Conservation (phyloP, 2,888 invertebrate species). For the Emesis russula region DNA sequence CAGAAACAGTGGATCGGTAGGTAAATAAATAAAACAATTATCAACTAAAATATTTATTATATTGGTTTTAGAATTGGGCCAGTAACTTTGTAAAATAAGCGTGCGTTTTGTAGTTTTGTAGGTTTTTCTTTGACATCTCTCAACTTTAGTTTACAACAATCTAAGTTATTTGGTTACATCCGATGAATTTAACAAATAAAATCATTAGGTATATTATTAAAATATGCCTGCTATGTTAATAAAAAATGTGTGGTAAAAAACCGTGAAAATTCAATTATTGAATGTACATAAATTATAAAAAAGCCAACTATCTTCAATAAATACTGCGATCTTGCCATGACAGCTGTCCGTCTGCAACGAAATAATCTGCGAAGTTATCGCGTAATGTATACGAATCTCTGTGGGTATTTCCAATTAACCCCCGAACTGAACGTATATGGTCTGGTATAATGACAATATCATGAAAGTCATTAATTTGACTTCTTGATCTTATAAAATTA, state of each 20-base stretch:
- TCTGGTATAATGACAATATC: slow-evolving; percentile 60
- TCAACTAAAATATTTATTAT: slow-evolving; percentile 81
- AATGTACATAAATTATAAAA: slow-evolving; percentile 18
- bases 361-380: slow-evolving; percentile 26
- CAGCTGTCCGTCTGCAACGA: slow-evolving; percentile 42
- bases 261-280: slow-evolving; percentile 18
- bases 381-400: no score
- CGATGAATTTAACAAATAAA: slow-evolving; percentile 78
- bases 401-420: neutral
- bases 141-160: slow-evolving; percentile 79
- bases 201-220: slow-evolving; percentile 83
- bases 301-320: slow-evolving; percentile 35
- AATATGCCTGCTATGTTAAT: slow-evolving; percentile 83
- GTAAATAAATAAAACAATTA: slow-evolving; percentile 83
- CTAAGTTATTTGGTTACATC: slow-evolving; percentile 79
- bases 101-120: slow-evolving; percentile 63
- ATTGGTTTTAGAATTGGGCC: slow-evolving; percentile 78
- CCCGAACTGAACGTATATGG: slow-evolving; percentile 52
- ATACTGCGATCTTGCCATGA: slow-evolving; percentile 51
- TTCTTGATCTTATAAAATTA: slow-evolving; percentile 53
- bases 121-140: slow-evolving; percentile 57
- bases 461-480: slow-evolving; percentile 53
- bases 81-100: slow-evolving; percentile 79
- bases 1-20: slow-evolving; percentile 83
- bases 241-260: slow-evolving; percentile 75